Evolutionary conservation across 2,888 invertebrate species (phyloP).

Genomic region (Leptothorax acervorum): DNA sequence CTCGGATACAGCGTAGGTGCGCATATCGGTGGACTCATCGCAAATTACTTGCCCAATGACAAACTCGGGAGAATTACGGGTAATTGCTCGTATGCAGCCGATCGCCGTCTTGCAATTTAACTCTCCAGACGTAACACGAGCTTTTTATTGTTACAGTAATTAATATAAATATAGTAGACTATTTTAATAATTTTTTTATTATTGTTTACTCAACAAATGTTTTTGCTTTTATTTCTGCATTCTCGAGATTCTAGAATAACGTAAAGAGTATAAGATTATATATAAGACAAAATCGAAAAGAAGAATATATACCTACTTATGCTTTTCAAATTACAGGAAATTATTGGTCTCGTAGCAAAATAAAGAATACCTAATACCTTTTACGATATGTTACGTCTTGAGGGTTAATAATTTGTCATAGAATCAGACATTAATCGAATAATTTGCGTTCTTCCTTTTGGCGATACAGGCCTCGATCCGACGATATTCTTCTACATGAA

Average conservation of each 20-base stretch:
- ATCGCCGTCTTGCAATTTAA: constrained; percentile 24
- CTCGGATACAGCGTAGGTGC: constrained; percentile 96
- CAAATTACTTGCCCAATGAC: constrained; percentile 91
- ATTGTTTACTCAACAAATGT: not conserved
- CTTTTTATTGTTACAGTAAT: not conserved
- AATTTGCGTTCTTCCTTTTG: not conserved
- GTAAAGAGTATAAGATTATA: not conserved
- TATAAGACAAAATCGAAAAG: not conserved
- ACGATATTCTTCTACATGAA: constrained; percentile 95
- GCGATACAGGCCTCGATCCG: constrained; percentile 92
- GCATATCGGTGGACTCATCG: constrained; percentile 93
- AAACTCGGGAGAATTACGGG: constrained; percentile 95
- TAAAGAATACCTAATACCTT: constrained; percentile 14
- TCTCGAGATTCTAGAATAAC: not conserved
- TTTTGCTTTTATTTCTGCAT: not conserved
- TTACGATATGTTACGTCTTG: constrained; percentile 6
- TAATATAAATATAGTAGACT: not conserved
- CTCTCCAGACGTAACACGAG: not conserved
- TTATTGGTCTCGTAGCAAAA: not conserved
- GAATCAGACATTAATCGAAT: not conserved
- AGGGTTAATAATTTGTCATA: not conserved
- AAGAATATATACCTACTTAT: not conserved
- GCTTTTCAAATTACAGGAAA: not conserved
- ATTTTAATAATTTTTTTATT: not conserved
- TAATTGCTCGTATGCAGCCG: constrained; percentile 74